Conservation (phyloP, 2,888 invertebrate genomes). For the Plusia festucae region DNA sequence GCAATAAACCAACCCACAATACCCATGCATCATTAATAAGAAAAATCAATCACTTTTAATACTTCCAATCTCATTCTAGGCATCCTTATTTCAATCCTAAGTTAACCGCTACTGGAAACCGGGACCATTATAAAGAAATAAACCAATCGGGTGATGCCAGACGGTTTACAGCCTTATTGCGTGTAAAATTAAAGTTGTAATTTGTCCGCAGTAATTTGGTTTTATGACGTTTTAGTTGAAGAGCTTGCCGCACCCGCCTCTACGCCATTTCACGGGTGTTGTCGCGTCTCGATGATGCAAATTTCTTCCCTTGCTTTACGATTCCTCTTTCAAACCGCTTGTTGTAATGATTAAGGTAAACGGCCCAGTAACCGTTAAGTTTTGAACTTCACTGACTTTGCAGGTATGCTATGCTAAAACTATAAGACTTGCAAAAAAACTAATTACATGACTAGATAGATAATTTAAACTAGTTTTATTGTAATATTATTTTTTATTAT, state of each 20-base stretch:
- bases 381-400: too few species aligned
- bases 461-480: too few species aligned
- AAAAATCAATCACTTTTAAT: slow-evolving; percentile 57
- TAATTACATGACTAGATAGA: too few species aligned
- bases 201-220: slow-evolving; percentile 80
- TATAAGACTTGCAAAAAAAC: too few species aligned
- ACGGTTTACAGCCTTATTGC: slow-evolving; percentile 82
- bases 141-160: slow-evolving; percentile 75
- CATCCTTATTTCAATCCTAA: slow-evolving; percentile 61
- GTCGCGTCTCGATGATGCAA: slow-evolving; percentile 77
- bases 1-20: slow-evolving; percentile 48
- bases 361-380: too few species aligned
- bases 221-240: slow-evolving; percentile 78
- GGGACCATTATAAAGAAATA: slow-evolving; percentile 78
- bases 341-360: slow-evolving; percentile 68
- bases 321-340: slow-evolving; percentile 70
- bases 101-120: slow-evolving; percentile 79
- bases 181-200: slow-evolving; percentile 85
- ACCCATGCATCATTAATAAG: slow-evolving; percentile 46
- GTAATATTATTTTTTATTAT: too few species aligned
- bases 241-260: slow-evolving; percentile 64
- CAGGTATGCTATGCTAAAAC: too few species aligned
- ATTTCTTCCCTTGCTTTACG: slow-evolving; percentile 85
- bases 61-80: slow-evolving; percentile 60
- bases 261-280: slow-evolving; percentile 86